phyloP scores from a whole-genome alignment of 2,113 vertebrate species.

The Aspiorhynchus laticeps region DNA sequence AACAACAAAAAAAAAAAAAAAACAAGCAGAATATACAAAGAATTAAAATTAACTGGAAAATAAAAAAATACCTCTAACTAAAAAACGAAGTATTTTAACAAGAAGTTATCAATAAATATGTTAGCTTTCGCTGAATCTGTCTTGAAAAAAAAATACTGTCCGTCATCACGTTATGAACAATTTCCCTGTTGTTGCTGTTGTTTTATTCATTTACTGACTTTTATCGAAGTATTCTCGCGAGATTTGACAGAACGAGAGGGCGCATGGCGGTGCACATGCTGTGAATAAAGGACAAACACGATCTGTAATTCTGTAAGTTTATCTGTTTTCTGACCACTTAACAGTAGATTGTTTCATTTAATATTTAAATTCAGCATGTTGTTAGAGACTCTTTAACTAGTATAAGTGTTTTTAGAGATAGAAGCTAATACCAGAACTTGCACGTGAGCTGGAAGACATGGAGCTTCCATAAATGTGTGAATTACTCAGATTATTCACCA shows the following conservation, averaged over 20 bases:
- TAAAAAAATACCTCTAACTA: neutral
- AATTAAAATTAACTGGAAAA: neutral
- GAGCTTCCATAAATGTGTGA: neutral
- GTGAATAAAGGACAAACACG: neutral
- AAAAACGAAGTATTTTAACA: neutral
- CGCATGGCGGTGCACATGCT: constrained; percentile 12
- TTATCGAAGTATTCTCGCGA: constrained; percentile 11
- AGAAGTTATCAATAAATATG: neutral
- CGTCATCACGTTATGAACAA: neutral
- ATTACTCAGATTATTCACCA: neutral
- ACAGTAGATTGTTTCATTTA: neutral
- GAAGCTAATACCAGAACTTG: neutral
- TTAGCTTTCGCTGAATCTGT: neutral
- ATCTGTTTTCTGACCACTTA: neutral
- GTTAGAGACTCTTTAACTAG: neutral
- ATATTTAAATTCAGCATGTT: too few relatives aligned
- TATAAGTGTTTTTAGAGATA: too few relatives aligned
- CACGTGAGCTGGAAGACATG: neutral
- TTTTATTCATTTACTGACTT: neutral
- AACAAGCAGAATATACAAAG: neutral
- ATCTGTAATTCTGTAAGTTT: neutral
- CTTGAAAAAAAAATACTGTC: neutral
- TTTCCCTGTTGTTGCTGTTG: neutral
- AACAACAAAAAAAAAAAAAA: too few relatives aligned
- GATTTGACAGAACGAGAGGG: neutral